Conservation (phyloP, 2,113 vertebrate genomes). For the Xyrauchen texanus region DNA sequence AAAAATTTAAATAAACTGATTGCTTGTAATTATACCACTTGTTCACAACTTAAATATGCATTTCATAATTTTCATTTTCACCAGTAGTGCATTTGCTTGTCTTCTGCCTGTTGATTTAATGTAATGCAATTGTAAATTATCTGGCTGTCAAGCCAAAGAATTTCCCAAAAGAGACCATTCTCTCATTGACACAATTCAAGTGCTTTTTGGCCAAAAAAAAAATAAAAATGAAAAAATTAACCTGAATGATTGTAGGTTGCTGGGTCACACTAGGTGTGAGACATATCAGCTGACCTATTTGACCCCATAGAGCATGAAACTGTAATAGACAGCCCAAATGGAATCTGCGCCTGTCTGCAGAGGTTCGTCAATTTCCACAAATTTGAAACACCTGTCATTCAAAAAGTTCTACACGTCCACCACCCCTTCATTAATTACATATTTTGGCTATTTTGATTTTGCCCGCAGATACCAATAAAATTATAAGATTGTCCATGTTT, state of each 20-base stretch:
- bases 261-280: too few species aligned
- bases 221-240: not conserved
- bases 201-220: not conserved
- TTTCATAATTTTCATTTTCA: constrained; percentile 18
- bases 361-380: not conserved
- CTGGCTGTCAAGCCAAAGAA: not conserved
- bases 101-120: not conserved
- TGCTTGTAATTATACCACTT: not conserved
- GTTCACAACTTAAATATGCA: constrained; percentile 14
- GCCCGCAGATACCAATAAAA: not conserved
- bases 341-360: not conserved
- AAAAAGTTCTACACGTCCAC: not conserved
- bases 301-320: not conserved
- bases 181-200: too few species aligned
- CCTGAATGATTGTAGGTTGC: not conserved
- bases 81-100: constrained; percentile 31
- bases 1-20: constrained; percentile 31
- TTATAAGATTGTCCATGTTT: not conserved
- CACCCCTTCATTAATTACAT: not conserved
- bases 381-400: not conserved
- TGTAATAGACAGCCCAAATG: not conserved
- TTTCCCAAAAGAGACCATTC: too few species aligned
- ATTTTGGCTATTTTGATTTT: not conserved
- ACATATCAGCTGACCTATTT: not conserved
- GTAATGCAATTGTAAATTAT: not conserved